Conservation (phyloP, 1,140 invertebrate genomes). For the Zaprionus africanus region DNA sequence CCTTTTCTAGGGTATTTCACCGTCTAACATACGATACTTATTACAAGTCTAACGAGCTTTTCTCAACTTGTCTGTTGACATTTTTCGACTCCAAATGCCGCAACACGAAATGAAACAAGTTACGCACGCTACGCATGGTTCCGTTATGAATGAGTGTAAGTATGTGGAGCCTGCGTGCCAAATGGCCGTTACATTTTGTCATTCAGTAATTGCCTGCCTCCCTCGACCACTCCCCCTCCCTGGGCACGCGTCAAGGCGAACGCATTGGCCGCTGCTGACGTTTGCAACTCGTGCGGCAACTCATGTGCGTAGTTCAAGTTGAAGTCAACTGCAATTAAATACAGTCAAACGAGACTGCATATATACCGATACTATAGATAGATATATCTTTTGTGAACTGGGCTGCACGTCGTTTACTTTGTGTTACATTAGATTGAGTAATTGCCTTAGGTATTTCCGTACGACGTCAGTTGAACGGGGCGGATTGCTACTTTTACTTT, state of each 20-base stretch:
- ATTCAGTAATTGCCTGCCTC: conserved; percentile 32
- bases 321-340: conserved; percentile 26
- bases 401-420: conserved; percentile 1
- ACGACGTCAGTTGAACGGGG: background rate
- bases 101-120: conserved; percentile 58
- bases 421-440: background rate
- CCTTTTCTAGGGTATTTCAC: background rate
- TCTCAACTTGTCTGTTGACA: conserved; percentile 51
- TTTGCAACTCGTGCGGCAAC: conserved; percentile 14
- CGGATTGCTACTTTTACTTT: conserved; percentile 20
- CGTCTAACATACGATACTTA: background rate
- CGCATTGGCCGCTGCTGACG: conserved; percentile 4
- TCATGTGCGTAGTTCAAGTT: conserved; percentile 47
- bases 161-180: conserved; percentile 18
- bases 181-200: conserved; percentile 21
- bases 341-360: background rate
- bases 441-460: conserved; percentile 1
- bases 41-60: background rate
- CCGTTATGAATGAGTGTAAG: conserved; percentile 53
- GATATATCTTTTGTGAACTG: background rate
- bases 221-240: background rate
- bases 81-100: conserved; percentile 30
- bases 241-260: conserved; percentile 16
- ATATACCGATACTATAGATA: background rate
- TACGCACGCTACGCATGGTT: conserved; percentile 74